Percentiles rank a stretch among this genome's conserved stretches.
phyloP scores from a whole-genome alignment of 2,888 invertebrate species.

The Heteromurus nitidus region DNA sequence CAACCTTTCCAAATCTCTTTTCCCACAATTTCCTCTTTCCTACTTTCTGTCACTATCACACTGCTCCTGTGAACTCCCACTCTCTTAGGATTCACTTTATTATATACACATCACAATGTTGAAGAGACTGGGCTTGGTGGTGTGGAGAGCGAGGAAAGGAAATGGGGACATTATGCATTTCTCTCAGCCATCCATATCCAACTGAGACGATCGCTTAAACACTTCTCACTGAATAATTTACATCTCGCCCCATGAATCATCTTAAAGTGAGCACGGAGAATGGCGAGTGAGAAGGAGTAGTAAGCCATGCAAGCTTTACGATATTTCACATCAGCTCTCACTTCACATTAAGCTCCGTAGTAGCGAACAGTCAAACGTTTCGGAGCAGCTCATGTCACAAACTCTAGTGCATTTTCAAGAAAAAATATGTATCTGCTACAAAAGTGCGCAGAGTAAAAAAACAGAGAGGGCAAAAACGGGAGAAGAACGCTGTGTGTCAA shows the following conservation, averaged over 20 bases:
- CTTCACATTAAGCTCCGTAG: neutral
- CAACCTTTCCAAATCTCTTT: slow-evolving; percentile 63
- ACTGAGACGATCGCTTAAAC: slow-evolving; percentile 58
- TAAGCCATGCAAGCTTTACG: neutral
- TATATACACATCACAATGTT: neutral
- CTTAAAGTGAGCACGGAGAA: slow-evolving; percentile 63
- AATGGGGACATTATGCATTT: slow-evolving; percentile 55
- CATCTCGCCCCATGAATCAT: slow-evolving; percentile 62
- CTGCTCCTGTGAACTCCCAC: slow-evolving; percentile 6
- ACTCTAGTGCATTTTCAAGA: slow-evolving; percentile 5
- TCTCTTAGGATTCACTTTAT: slow-evolving; percentile 22
- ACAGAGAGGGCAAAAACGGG: neutral
- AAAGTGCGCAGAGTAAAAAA: slow-evolving; percentile 23
- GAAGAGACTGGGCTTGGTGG: neutral
- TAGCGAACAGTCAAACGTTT: slow-evolving; percentile 34
- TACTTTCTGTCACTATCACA: slow-evolving; percentile 55
- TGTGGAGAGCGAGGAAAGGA: neutral
- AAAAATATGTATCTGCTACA: neutral
- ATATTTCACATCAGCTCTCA: neutral
- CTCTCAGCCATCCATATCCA: slow-evolving; percentile 59
- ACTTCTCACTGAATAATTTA: slow-evolving; percentile 66
- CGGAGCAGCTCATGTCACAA: slow-evolving; percentile 46
- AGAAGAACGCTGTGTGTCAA: no score
- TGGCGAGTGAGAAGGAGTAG: no score
- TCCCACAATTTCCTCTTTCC: slow-evolving; percentile 58